Evolutionary conservation across 2,797 vertebrate species (phyloP).

Genomic region (Chaetophractus vellerosus): DNA sequence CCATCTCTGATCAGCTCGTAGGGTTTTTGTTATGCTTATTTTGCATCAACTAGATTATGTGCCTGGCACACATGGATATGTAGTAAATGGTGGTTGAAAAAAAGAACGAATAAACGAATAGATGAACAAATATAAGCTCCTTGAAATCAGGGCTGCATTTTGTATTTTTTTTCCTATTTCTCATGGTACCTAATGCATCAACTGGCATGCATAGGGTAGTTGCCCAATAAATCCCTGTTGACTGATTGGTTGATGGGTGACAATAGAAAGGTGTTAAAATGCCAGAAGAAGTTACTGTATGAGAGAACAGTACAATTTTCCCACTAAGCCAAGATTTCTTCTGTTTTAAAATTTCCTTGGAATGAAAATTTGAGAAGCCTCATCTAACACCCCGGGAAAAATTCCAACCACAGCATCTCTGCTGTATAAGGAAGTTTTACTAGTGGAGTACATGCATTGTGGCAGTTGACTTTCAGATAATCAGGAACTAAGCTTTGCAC

Average conservation of each 20-base stretch:
- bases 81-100: background rate
- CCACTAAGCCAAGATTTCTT: background rate
- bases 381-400: conserved; percentile 1
- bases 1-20: background rate
- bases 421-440: background rate
- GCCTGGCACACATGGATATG: background rate
- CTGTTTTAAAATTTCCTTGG: conserved; percentile 50
- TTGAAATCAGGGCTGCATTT: background rate
- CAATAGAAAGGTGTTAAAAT: conserved; percentile 41
- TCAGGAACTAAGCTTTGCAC: background rate
- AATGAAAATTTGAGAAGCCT: conserved; percentile 32
- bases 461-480: background rate
- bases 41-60: conserved; percentile 8
- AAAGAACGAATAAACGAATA: background rate
- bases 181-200: background rate
- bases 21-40: background rate
- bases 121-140: conserved; percentile 4
- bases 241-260: background rate
- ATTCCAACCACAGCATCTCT: background rate
- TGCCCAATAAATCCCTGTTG: background rate
- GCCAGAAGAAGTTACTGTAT: background rate
- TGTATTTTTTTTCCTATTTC: background rate
- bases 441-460: background rate
- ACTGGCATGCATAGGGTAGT: conserved; percentile 2
- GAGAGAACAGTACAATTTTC: conserved; percentile 12